Evolutionary conservation across 2,113 vertebrate genomes (phyloP).

Genomic region (Prionailurus viverrinus): DNA sequence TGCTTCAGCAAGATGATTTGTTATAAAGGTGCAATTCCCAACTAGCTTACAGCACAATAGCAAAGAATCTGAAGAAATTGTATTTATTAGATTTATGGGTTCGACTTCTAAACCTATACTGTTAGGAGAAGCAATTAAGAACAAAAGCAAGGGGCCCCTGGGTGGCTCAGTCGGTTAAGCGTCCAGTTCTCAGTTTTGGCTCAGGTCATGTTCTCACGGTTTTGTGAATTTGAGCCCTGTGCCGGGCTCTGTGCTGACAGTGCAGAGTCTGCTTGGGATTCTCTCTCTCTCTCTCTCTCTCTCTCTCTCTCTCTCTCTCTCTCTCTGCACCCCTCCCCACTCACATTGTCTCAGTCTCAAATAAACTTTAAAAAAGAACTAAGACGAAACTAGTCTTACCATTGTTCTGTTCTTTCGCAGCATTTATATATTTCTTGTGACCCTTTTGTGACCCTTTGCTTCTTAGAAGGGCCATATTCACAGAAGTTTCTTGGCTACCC

Average conservation of each 20-base stretch:
- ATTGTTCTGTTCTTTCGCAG: background rate
- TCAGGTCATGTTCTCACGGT: no score
- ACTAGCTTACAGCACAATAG: background rate
- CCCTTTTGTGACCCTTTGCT: conserved; percentile 20
- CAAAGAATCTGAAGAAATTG: background rate
- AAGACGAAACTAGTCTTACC: background rate
- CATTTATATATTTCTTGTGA: background rate
- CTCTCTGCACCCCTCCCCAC: no score
- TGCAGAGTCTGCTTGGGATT: no score
- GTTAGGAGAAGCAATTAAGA: background rate
- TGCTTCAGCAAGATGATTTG: background rate
- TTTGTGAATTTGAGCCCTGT: no score
- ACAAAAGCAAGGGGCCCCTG: background rate
- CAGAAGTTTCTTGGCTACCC: background rate
- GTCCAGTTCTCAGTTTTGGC: no score
- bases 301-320: no score
- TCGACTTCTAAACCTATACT: background rate
- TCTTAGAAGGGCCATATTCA: background rate
- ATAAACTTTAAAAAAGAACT: background rate
- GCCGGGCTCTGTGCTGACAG: no score
- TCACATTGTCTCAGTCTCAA: no score
- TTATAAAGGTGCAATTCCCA: background rate
- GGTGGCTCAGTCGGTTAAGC: no score
- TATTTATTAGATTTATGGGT: background rate
- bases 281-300: no score